A percentile compares a stretch with the other conserved stretches of the same genome.
phyloP scores from a whole-genome alignment of 2,888 invertebrate genomes.

The Polietes domitor region DNA sequence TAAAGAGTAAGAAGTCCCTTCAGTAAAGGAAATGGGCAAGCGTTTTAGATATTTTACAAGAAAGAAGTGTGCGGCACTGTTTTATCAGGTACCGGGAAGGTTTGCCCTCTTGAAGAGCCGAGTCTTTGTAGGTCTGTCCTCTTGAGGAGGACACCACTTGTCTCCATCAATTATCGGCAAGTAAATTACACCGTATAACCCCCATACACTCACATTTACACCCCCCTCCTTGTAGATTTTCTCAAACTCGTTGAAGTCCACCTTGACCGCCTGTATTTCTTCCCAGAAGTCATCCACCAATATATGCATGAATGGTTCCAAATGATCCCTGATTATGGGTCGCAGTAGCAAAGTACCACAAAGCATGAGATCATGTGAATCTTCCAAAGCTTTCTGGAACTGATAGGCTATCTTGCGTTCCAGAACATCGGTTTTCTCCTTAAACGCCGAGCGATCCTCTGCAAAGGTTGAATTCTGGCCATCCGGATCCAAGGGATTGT shows the following conservation, averaged over 20 bases:
- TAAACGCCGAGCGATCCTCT: conserved; percentile 85
- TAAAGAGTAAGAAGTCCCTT: too few species aligned
- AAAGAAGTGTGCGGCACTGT: too few species aligned
- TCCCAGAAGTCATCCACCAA: conserved; percentile 85
- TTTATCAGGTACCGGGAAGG: too few species aligned
- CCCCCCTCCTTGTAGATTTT: conserved; percentile 73
- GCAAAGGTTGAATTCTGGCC: conserved; percentile 86
- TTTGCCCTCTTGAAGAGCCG: too few species aligned
- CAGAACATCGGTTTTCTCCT: conserved; percentile 85
- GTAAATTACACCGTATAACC: too few species aligned
- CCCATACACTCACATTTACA: conserved; percentile 65
- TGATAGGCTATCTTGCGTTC: conserved; percentile 90
- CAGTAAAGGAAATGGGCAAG: too few species aligned
- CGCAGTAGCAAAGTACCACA: conserved; percentile 88
- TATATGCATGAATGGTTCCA: conserved; percentile 85
- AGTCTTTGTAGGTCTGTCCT: too few species aligned
- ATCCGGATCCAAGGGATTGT: conserved; percentile 89
- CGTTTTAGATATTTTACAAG: too few species aligned
- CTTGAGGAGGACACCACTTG: too few species aligned
- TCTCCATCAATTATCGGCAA: too few species aligned
- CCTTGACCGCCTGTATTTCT: conserved; percentile 86
- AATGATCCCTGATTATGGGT: conserved; percentile 87
- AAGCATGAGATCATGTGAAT: conserved; percentile 88
- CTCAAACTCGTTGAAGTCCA: conserved; percentile 84
- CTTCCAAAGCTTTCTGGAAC: conserved; percentile 90